These are phyloP conservation scores for Phortica magna DNA, from an alignment of 2,888 invertebrate genomes.

Conservation along the genomic window DNA sequence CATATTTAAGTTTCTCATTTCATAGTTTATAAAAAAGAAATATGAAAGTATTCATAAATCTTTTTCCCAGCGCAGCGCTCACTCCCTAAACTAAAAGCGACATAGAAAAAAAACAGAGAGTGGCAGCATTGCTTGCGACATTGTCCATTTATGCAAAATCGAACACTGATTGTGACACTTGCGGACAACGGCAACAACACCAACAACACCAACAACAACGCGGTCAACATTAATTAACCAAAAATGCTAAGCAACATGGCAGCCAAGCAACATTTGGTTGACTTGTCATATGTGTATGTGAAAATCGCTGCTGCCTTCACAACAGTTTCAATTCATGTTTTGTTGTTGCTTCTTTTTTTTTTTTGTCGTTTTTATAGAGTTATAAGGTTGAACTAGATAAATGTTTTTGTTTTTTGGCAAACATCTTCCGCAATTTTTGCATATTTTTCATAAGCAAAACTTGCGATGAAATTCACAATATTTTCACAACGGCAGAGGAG, in stretches of 20 bases:
- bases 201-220: constrained; percentile 35
- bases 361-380: constrained; percentile 29
- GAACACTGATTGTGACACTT: constrained; percentile 52
- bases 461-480: constrained; percentile 23
- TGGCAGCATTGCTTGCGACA: not conserved
- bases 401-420: constrained; percentile 17
- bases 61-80: too few species aligned
- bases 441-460: constrained; percentile 49
- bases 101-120: too few species aligned
- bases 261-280: constrained; percentile 3
- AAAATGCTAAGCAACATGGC: constrained; percentile 50
- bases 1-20: not conserved
- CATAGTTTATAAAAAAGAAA: not conserved
- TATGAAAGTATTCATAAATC: not conserved
- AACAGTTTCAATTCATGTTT: not conserved
- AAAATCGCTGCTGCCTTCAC: not conserved
- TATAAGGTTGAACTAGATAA: constrained; percentile 34
- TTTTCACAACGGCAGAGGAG: constrained; percentile 32
- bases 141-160: constrained; percentile 35
- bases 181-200: constrained; percentile 24
- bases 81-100: too few species aligned
- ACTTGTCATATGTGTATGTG: constrained; percentile 7
- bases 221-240: constrained; percentile 52
- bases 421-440: constrained; percentile 63
- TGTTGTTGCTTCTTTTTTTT: not conserved